phyloP scores from a whole-genome alignment of 2,888 invertebrate genomes.

The Allacma fusca region DNA sequence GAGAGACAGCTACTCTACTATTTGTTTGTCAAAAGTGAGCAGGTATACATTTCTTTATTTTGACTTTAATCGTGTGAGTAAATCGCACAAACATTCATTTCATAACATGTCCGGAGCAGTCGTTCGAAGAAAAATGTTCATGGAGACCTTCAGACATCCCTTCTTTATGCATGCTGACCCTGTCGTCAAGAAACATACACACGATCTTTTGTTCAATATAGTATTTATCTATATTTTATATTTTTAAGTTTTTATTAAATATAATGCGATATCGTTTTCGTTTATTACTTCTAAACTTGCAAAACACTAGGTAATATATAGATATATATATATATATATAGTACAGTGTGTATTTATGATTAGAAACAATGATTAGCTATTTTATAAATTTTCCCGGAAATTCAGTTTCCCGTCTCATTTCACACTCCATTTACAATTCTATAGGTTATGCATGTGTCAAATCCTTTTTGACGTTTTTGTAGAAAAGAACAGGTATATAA shows the following conservation, averaged over 20 bases:
- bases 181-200: neutral
- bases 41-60: too few species aligned
- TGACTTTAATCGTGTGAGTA: too few species aligned
- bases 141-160: neutral
- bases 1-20: too few species aligned
- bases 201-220: neutral
- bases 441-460: too few species aligned
- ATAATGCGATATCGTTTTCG: neutral
- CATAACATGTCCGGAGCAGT: too few species aligned
- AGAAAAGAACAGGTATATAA: too few species aligned
- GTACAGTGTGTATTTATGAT: neutral
- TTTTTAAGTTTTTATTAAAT: neutral
- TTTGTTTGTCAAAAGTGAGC: too few species aligned
- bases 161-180: neutral
- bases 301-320: too few species aligned
- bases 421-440: too few species aligned
- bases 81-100: too few species aligned
- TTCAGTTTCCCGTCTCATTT: neutral
- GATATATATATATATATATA: neutral
- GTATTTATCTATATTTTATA: neutral
- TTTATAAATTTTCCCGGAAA: neutral
- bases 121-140: neutral
- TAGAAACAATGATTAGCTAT: conserved; percentile 3
- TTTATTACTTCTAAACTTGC: neutral
- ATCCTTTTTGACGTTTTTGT: too few species aligned